Conservation (phyloP, 2,888 invertebrate genomes). For the Stenodema calcarata region DNA sequence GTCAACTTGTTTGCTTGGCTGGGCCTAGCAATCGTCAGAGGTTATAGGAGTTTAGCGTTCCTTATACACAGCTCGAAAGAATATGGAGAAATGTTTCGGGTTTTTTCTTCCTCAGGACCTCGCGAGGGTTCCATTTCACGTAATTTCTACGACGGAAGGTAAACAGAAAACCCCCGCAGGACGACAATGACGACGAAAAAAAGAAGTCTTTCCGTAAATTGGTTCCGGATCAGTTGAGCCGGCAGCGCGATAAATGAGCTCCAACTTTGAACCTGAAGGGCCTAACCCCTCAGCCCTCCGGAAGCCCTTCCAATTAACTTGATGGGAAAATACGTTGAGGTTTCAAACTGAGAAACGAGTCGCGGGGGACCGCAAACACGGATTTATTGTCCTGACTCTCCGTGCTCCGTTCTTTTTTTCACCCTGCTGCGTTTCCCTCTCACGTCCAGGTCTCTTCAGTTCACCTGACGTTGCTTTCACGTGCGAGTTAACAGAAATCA, state of each 20-base stretch:
- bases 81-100: not conserved
- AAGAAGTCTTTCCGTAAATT: not conserved
- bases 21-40: too few relatives aligned
- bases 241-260: not conserved
- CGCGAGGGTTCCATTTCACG: not conserved
- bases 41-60: too few relatives aligned
- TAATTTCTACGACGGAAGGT: not conserved
- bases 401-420: not conserved
- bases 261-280: not conserved
- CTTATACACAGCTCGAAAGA: not conserved
- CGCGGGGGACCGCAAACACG: not conserved
- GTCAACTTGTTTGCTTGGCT: too few relatives aligned
- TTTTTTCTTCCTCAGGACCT: not conserved
- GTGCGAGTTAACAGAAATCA: too few relatives aligned
- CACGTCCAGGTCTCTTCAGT: not conserved
- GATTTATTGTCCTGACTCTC: not conserved
- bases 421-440: too few relatives aligned
- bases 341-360: not conserved
- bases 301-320: conserved; percentile 22
- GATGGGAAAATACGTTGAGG: conserved; percentile 11
- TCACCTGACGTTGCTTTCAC: not conserved
- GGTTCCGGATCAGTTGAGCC: not conserved
- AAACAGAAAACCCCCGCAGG: not conserved
- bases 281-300: not conserved
- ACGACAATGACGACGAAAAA: not conserved